Evolutionary conservation across 2,113 vertebrate species (phyloP).

Genomic region (Cercopithecus mona): DNA sequence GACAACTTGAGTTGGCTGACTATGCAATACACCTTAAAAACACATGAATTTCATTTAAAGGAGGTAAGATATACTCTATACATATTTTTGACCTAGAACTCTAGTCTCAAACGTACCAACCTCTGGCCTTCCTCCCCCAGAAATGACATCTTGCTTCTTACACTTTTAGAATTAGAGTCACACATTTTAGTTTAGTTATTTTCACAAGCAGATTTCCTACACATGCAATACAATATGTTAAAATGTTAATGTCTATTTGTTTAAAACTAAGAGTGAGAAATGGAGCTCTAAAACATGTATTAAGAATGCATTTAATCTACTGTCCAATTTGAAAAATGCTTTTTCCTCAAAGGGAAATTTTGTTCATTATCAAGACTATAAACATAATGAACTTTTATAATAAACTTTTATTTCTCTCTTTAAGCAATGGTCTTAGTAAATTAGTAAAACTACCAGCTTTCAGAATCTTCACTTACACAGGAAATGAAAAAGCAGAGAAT

Average conservation of each 20-base stretch:
- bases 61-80: background rate
- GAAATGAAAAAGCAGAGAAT: slow-evolving; percentile 76
- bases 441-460: slow-evolving; percentile 63
- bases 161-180: background rate
- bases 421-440: slow-evolving; percentile 63
- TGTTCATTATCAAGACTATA: background rate
- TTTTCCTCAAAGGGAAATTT: background rate
- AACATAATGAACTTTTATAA: background rate
- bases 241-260: background rate
- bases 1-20: background rate
- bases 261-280: slow-evolving; percentile 29
- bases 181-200: background rate
- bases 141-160: background rate
- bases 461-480: slow-evolving; percentile 63
- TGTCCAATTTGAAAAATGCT: background rate
- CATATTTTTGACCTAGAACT: background rate
- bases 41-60: slow-evolving; percentile 22
- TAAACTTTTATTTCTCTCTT: slow-evolving; percentile 7
- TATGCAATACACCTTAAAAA: background rate
- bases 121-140: background rate
- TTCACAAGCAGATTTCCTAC: background rate
- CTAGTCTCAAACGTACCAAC: slow-evolving; percentile 13
- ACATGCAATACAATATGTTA: slow-evolving; percentile 10
- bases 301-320: background rate
- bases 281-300: background rate